Base-by-base conservation (phyloP, 2,888 invertebrate genomes). In the Lasius platythorax region DNA sequence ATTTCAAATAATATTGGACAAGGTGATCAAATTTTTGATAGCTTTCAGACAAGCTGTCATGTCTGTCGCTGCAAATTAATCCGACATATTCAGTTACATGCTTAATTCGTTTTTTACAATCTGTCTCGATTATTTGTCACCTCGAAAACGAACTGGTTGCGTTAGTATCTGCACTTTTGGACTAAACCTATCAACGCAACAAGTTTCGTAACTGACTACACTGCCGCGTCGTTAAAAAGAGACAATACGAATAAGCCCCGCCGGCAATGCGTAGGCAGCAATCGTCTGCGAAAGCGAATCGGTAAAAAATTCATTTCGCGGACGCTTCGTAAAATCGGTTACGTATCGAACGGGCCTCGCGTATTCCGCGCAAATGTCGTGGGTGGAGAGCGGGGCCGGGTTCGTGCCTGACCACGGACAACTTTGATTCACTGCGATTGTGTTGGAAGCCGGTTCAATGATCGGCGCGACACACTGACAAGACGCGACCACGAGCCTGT, bases 321-420 rank as follows among this genome's bases (percentile, higher is more conserved):
- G 50, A 23, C 56, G 68, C 74, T 85, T 72, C 83, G 85, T 72
- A 68, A 58, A 78, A 84, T 84, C 84, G 74, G 12, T 78, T 56
- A 83, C 87, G 82, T 86, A 67, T 85, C 83, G 82, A 74, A 33
- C 53, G 53, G 53, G 9, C 8, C 53, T 53, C 64, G 70, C 56
- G 68, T 50, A 30, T 43, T 61, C 33, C 63, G 66, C 58, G 72
- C 58, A 81, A 40, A 46, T 73, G 85, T 92, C 93, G 94, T 93
- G 93, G 94, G 93, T 94, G 92, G 91, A 89, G 92, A 91, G 90
- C 90, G 90, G 85, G 82, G 81, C 85, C 88, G 87, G 90, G 90
- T 91, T 91, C 90, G 92, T 93, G 92, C 93, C 94, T 94, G 94
- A 94, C 94, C 94, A 94, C 91, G 91, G 94, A 93, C 93, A 94